Base-by-base conservation (phyloP, 2,888 invertebrate genomes). In the Portevinia maculata region DNA sequence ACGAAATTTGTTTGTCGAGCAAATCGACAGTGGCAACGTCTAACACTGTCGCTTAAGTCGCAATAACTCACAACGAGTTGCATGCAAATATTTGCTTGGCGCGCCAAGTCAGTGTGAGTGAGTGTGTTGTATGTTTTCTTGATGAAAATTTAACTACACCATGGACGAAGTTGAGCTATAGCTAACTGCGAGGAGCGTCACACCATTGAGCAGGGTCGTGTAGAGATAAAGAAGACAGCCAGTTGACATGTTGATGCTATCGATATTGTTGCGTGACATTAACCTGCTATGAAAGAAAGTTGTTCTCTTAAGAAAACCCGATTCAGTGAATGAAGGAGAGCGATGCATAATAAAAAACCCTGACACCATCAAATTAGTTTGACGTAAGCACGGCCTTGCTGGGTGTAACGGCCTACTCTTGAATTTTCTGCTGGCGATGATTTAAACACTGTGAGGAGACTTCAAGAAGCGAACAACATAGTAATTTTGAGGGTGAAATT, bases 201-300 rank as follows among this genome's bases (percentile, higher is more conserved):
- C 30, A 4, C 24, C 39, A 8, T 34, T 57, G 53, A 34, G 17
- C 11, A 64, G 62, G 57, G 57, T 48, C 37, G 41, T 9, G 13
- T 46, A 13, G 41, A 44, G 44, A 44, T 67, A 53, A 24, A 32
- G 30, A 7, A 67, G 73, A 74, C 62, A 79, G 60, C 59, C 13
- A 15, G 62, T 60, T 81, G 81, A 76, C 76, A 76, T 34, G 60
- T 44, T 37, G 81, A 81, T 76, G 65, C 48, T 59, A 46, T 76
- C 65, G 65, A 71, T 76, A 65, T 65, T 50, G 48, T 76, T 70
- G 59, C 81, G 64, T 81, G 76, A 65, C 76, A 76, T 65, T 65
- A 46, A 60, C 34, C 50, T 28, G 17, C 44, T 39, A 8, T 41
- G 34, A 24, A 52, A 44, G 7, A 15, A 37, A 37, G 9, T 13